phyloP scores from a whole-genome alignment of 2,888 invertebrate genomes.

The Axea sp. region DNA sequence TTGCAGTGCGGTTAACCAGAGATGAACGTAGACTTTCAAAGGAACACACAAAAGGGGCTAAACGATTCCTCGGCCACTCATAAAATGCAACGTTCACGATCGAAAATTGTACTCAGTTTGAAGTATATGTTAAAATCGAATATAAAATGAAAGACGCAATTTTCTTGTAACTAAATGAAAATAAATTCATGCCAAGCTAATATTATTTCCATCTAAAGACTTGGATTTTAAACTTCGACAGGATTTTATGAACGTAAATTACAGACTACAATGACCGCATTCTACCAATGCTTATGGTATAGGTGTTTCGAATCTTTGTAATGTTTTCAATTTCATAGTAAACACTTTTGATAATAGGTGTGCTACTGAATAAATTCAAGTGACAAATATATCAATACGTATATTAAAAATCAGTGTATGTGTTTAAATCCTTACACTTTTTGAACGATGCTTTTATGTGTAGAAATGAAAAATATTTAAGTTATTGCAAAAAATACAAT shows the following conservation, averaged over 20 bases:
- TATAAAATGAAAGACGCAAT: constrained; percentile 66
- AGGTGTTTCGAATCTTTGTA: constrained; percentile 56
- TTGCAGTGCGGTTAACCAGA: constrained; percentile 47
- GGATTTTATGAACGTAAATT: constrained; percentile 78
- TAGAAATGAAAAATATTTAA: too few relatives aligned
- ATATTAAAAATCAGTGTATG: too few relatives aligned
- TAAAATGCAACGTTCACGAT: constrained; percentile 69
- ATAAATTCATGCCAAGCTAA: constrained; percentile 75
- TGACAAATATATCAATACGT: too few relatives aligned
- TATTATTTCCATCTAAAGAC: constrained; percentile 68
- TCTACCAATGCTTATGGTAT: constrained; percentile 41
- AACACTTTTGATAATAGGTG: constrained; percentile 36
- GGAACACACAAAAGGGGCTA: constrained; percentile 39
- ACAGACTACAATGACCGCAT: constrained; percentile 73
- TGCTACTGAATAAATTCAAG: constrained; percentile 35
- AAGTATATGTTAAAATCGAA: constrained; percentile 55
- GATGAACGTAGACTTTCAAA: constrained; percentile 55
- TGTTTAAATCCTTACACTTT: too few relatives aligned
- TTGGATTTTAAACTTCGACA: constrained; percentile 63
- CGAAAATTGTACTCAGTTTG: constrained; percentile 62
- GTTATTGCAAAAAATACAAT: too few relatives aligned
- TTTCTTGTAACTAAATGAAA: constrained; percentile 76
- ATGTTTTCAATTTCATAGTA: constrained; percentile 52
- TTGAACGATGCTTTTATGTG: too few relatives aligned
- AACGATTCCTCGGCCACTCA: constrained; percentile 58